Percentiles rank a stretch among this genome's conserved stretches.
phyloP scores from a whole-genome alignment of 2,113 vertebrate species.

The Lepus europaeus region DNA sequence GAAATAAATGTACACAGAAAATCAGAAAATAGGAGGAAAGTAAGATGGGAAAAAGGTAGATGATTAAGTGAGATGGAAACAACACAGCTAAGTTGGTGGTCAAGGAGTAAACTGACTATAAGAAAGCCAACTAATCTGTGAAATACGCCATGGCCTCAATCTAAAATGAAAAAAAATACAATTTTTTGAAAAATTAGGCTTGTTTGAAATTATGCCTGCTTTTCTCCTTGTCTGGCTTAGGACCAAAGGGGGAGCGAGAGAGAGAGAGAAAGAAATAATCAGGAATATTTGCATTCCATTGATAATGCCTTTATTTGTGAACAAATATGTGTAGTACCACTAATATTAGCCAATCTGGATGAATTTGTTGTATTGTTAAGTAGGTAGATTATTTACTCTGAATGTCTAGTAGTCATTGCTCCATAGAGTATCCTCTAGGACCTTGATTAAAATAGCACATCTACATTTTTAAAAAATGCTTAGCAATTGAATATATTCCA shows the following conservation, averaged over 20 bases:
- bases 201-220: background rate
- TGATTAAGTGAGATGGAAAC: background rate
- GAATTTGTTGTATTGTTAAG: background rate
- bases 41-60: background rate
- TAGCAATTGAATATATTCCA: background rate
- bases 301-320: background rate
- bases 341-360: background rate
- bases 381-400: slow-evolving; percentile 27
- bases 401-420: background rate
- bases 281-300: background rate
- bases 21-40: background rate
- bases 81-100: background rate
- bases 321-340: background rate
- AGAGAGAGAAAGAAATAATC: background rate
- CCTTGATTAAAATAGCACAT: slow-evolving; percentile 46
- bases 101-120: background rate
- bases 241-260: background rate
- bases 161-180: background rate
- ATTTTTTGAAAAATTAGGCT: background rate
- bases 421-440: background rate
- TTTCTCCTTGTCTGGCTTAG: background rate
- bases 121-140: background rate
- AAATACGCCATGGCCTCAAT: background rate
- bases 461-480: background rate
- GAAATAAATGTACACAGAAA: background rate